Base-by-base conservation (phyloP, 2,888 invertebrate species). In the Augiades crinisus region DNA sequence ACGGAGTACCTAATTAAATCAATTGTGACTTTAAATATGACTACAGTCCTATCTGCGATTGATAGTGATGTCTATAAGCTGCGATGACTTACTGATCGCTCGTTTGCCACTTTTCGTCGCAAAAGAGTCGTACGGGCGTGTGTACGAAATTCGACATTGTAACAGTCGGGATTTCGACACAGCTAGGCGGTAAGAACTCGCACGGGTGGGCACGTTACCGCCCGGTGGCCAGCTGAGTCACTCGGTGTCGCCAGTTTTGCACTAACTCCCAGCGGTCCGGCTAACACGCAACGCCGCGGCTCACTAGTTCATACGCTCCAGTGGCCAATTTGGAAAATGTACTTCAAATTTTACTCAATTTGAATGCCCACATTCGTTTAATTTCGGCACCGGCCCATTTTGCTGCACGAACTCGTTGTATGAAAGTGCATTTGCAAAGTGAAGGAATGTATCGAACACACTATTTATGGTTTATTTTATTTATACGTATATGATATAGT, bases 201-300 rank as follows among this genome's bases (percentile, higher is more conserved):
- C 63, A 63, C 67, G 72, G 73, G 69, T 74, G 74, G 74, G 60
- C 75, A 71, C 70, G 71, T 75, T 75, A 76, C 69, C 68, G 61
- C 55, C 64, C 75, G 67, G 44, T 57, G 56, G 53, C 50, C 57
- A 46, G 70, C 68, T 81, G 79, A 77, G 71, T 81, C 82, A 81
- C 65, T 66, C 67, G 24, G 70, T 63, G 65, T 70, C 70, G 72
- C 72, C 72, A 72, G 73, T 75, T 76, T 75, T 71, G 68, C 67
- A 72, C 59, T 51, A 58, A 58, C 59, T 58, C 57, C 57, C 50
- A 72, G 71, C 72, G 73, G 73, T 71, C 72, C 75, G 67, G 72
- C 75, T 74, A 80, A 78, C 83, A 81, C 81, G 81, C 82, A 81
- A 75, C 80, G 75, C 65, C 77, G 75, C 75, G 49, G 49, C 77